Evolutionary conservation across 2,888 invertebrate species (phyloP).

Genomic region (Zhuqinia jingwanae): DNA sequence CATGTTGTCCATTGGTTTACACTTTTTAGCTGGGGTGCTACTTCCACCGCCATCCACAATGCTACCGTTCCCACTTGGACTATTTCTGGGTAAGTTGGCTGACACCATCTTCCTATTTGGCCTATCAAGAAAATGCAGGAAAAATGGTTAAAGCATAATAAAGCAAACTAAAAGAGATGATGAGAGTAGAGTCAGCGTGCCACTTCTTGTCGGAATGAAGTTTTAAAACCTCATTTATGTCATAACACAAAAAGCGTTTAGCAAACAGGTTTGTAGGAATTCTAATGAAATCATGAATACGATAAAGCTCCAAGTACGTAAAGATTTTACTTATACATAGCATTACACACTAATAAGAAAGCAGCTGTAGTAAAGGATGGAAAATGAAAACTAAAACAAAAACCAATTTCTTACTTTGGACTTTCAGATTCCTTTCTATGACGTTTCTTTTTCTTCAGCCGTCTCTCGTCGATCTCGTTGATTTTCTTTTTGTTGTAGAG

Average conservation of each 20-base stretch:
- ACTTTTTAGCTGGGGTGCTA: slow-evolving; percentile 40
- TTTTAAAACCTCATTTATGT: too few relatives aligned
- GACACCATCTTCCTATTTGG: slow-evolving; percentile 58
- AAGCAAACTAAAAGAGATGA: background rate
- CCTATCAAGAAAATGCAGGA: slow-evolving; percentile 5
- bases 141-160: slow-evolving; percentile 31
- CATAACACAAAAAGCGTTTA: too few relatives aligned
- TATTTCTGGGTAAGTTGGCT: slow-evolving; percentile 60
- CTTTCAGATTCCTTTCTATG: slow-evolving; percentile 76
- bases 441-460: slow-evolving; percentile 72
- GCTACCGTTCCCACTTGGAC: slow-evolving; percentile 49
- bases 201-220: too few relatives aligned
- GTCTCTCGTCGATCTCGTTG: slow-evolving; percentile 53
- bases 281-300: too few relatives aligned
- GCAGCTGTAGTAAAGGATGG: background rate
- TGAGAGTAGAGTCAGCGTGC: background rate
- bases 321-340: background rate
- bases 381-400: background rate
- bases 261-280: too few relatives aligned
- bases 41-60: slow-evolving; percentile 20
- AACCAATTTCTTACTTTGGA: slow-evolving; percentile 61
- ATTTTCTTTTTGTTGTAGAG: slow-evolving; percentile 45
- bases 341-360: background rate
- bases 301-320: too few relatives aligned
- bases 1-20: slow-evolving; percentile 85